These are phyloP conservation scores for Numenius phaeopus DNA, from an alignment of 2,797 vertebrate species.

Conservation along the genomic window DNA sequence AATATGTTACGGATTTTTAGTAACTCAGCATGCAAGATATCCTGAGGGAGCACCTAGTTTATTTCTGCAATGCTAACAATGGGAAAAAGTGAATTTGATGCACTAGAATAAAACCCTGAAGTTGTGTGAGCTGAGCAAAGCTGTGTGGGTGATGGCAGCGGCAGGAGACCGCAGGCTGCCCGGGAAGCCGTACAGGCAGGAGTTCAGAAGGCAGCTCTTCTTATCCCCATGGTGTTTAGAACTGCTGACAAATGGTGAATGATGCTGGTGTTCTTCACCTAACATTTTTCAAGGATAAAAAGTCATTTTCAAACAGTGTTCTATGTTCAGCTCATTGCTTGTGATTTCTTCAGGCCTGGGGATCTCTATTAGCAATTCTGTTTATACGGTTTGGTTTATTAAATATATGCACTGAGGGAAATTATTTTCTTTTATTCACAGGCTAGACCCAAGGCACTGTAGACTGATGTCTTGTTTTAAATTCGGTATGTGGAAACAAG, in stretches of 20 bases:
- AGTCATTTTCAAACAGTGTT: background rate
- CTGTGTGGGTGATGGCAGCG: background rate
- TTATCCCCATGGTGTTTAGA: background rate
- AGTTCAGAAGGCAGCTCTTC: background rate
- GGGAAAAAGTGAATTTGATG: background rate
- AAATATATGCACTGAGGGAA: constrained; percentile 69
- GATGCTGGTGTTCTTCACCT: background rate
- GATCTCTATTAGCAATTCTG: constrained; percentile 61
- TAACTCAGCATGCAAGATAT: background rate
- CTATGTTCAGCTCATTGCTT: background rate
- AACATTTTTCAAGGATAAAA: background rate
- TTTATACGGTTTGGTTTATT: constrained; percentile 68
- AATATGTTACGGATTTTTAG: background rate
- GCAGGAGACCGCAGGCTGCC: background rate
- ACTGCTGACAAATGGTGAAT: background rate
- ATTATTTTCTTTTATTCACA: constrained; percentile 65
- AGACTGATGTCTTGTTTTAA: constrained; percentile 56
- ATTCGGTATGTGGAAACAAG: constrained; percentile 45
- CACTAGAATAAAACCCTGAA: background rate
- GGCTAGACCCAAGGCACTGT: constrained; percentile 31
- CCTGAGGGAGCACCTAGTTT: background rate
- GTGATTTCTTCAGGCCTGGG: background rate
- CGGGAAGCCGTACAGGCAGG: background rate
- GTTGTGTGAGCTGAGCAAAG: background rate
- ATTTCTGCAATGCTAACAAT: background rate